Base-by-base conservation (phyloP, 2,797 vertebrate species). In the Cyclura pinguis region DNA sequence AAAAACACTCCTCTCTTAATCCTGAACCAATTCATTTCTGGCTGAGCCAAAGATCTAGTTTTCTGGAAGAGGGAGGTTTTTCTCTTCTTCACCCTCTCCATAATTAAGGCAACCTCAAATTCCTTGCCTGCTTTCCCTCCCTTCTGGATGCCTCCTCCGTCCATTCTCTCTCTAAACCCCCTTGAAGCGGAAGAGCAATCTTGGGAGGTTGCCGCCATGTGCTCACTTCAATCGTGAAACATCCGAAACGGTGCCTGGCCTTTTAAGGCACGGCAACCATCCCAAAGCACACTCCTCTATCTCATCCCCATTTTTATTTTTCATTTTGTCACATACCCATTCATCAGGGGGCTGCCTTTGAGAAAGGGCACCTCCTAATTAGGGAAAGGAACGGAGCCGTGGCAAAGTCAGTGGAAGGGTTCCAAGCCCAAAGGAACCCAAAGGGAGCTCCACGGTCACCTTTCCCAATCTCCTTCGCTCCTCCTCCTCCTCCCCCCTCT, bases 361-460 rank as follows among this genome's bases (percentile, higher is more conserved):
- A 83, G 91, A 93, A 95, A 92, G 87, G 93, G 92, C 89, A 55
- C 90, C 96, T 96, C 96, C 96, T 96, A 95, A 95, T 96, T 96
- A 96, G 96, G 96, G 94, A 95, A 93, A 93, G 90, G 92, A 87
- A 3, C 29, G 80, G 86, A 91, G 59, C 72, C 7, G 7, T 14
- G 22, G 20, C 32, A 4, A 55, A 69, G 9, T 52, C 16, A 89
- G 86, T 42, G 92, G 85, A 93, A 72, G 35, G 32, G 6, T 50
- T 93, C 88, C 94, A 93, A 83, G 27, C 1, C 73, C 52, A 14
- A 89, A 93, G 90, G 83, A 92, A 35, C 69, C 76, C n/a, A 83
- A 42, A 76, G 84, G 72, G 0, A 22, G 78, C 89, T 38, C 9
- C 5, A 4, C 9, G 18, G 20, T 20, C 7, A 38, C 10, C 42